Evolutionary conservation across 2,113 vertebrate genomes (phyloP).

Genomic region (Centropristis striata): DNA sequence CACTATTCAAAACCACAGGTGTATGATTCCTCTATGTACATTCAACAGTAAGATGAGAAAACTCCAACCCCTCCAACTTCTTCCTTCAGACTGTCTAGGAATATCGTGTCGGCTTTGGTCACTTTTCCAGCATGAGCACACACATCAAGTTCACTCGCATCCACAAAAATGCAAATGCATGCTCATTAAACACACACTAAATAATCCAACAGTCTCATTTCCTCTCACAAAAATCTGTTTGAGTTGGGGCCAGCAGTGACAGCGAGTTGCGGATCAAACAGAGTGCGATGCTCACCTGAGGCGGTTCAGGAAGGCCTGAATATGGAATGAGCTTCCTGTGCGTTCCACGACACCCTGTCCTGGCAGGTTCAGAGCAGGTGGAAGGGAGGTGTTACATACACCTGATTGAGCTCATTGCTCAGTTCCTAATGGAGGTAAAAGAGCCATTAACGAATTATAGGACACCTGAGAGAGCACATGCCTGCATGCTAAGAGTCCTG

Average conservation of each 20-base stretch:
- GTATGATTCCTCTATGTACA: constrained; percentile 35
- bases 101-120: constrained; percentile 17
- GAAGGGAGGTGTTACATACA: constrained; percentile 62
- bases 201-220: constrained; percentile 22
- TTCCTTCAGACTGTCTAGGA: constrained; percentile 32
- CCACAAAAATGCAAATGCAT: constrained; percentile 45
- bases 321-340: constrained; percentile 53
- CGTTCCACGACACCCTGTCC: constrained; percentile 57
- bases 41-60: constrained; percentile 60
- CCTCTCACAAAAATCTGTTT: constrained; percentile 44
- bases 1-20: constrained; percentile 52
- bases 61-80: constrained; percentile 18
- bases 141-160: not conserved
- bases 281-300: constrained; percentile 43
- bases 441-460: constrained; percentile 58
- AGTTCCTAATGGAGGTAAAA: constrained; percentile 42
- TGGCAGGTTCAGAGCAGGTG: constrained; percentile 74
- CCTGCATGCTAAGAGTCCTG: constrained; percentile 11
- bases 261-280: constrained; percentile 45
- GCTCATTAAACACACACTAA: constrained; percentile 8
- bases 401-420: constrained; percentile 69
- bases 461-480: constrained; percentile 52
- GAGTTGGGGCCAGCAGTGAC: constrained; percentile 49
- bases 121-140: constrained; percentile 5
- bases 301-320: constrained; percentile 54